Percentiles rank a stretch among this genome's conserved stretches.
Evolutionary conservation across 2,888 invertebrate genomes (phyloP).

Genomic region (Autographa pulchrina): DNA sequence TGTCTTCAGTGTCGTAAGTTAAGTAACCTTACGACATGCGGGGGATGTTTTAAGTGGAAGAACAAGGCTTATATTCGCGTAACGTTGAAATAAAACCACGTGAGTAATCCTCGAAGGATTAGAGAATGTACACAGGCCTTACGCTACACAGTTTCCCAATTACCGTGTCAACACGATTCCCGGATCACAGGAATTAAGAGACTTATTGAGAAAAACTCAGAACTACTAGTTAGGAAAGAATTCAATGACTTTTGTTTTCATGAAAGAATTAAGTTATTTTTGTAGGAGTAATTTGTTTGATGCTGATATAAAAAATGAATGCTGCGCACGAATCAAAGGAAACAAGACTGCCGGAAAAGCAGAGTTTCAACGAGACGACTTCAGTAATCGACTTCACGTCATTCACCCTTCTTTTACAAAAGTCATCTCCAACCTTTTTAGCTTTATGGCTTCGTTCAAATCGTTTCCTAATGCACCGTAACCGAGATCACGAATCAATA

Average conservation of each 20-base stretch:
- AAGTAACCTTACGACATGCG: slow-evolving; percentile 13
- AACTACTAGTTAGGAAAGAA: neutral
- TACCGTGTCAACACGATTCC: neutral
- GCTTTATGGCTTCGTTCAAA: neutral
- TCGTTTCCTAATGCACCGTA: neutral
- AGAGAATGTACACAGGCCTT: neutral
- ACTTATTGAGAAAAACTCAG: neutral
- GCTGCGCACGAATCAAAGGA: too few relatives aligned
- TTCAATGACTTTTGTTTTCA: neutral
- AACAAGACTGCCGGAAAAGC: too few relatives aligned
- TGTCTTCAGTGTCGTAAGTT: slow-evolving; percentile 9
- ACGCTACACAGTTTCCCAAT: slow-evolving; percentile 3
- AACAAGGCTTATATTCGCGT: slow-evolving; percentile 7
- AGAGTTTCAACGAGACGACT: neutral
- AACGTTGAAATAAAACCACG: slow-evolving; percentile 17
- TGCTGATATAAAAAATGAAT: too few relatives aligned
- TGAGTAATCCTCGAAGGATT: neutral
- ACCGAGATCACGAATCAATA: slow-evolving; percentile 9
- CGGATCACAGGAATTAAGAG: neutral
- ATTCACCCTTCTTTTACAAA: neutral
- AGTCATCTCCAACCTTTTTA: neutral
- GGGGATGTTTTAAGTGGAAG: slow-evolving; percentile 21
- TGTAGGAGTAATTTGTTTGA: too few relatives aligned
- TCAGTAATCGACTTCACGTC: neutral
- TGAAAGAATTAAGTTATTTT: too few relatives aligned